Conservation (phyloP, 2,888 invertebrate genomes). For the Latrodectus elegans region DNA sequence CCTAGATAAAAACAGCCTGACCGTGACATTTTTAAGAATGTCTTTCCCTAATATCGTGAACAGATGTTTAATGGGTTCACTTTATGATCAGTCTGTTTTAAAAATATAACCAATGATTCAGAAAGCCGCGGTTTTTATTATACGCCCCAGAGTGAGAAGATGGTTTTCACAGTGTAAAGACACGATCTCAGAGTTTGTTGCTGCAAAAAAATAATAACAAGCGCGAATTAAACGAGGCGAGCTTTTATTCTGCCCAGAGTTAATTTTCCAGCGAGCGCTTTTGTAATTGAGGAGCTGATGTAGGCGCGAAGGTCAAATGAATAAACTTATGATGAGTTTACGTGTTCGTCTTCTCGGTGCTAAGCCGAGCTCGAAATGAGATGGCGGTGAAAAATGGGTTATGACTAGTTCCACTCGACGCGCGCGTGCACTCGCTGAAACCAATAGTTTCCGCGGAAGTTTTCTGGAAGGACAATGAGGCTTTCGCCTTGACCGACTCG, state of each 20-base stretch:
- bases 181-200: not conserved
- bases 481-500: too few species aligned
- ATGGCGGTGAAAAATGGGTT: not conserved
- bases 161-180: not conserved
- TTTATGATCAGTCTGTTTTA: not conserved
- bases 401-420: not conserved
- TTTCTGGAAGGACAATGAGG: not conserved
- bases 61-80: not conserved
- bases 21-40: constrained; percentile 1
- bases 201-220: not conserved
- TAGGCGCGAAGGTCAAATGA: constrained; percentile 25
- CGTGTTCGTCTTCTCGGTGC: not conserved
- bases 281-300: constrained; percentile 25
- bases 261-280: constrained; percentile 10
- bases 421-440: not conserved
- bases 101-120: not conserved
- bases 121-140: not conserved
- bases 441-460: not conserved
- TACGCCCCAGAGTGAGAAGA: not conserved
- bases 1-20: not conserved
- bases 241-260: not conserved
- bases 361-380: not conserved
- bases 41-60: not conserved
- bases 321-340: constrained; percentile 10
- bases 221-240: not conserved